These are phyloP conservation scores for Burhinus bistriatus DNA, from an alignment of 2,113 vertebrate species.

Conservation along the genomic window DNA sequence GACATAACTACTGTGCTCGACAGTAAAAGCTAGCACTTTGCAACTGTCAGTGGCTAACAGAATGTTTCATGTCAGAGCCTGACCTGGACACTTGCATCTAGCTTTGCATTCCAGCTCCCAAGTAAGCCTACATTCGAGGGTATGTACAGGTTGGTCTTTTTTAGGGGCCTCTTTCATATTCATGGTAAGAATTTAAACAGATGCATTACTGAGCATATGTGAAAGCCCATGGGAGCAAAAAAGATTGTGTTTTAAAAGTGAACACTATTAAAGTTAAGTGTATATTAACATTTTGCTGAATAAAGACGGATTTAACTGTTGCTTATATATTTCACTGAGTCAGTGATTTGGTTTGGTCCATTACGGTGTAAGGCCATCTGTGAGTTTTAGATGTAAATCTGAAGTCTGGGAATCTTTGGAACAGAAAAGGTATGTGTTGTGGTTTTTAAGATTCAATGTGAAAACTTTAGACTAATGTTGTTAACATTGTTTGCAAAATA, in stretches of 20 bases:
- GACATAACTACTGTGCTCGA: background rate
- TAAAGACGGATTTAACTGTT: background rate
- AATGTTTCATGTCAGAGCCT: background rate
- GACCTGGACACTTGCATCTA: background rate
- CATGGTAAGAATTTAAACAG: background rate
- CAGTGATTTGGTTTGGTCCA: background rate
- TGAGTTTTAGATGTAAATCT: background rate
- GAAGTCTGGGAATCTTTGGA: background rate
- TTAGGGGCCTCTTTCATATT: background rate
- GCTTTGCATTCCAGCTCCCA: background rate
- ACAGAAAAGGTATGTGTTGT: background rate
- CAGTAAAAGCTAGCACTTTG: background rate
- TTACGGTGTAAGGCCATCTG: background rate
- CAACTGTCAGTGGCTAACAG: background rate
- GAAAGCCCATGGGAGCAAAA: background rate
- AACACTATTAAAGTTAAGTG: background rate
- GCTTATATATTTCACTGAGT: background rate
- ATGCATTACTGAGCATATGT: background rate
- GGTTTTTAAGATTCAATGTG: background rate
- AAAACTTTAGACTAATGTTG: constrained; percentile 21
- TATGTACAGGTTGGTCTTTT: background rate
- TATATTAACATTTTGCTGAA: background rate
- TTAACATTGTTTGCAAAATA: constrained; percentile 26
- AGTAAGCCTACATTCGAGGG: background rate
- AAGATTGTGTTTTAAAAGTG: background rate